These are phyloP conservation scores for Zelleria hepariella DNA, from an alignment of 2,888 invertebrate genomes.

Conservation along the genomic window DNA sequence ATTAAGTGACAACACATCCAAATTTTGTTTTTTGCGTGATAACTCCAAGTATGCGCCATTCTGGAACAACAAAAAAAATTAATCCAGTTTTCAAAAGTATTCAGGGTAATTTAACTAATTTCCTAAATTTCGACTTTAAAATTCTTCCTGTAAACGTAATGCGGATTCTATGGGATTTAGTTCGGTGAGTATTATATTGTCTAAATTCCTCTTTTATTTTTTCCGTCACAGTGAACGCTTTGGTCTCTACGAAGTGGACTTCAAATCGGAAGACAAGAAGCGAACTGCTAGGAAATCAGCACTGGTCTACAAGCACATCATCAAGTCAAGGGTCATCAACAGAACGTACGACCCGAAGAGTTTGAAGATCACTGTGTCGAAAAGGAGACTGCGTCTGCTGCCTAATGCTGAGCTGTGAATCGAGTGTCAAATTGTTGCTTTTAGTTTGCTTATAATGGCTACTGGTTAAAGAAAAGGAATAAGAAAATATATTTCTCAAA, in stretches of 20 bases:
- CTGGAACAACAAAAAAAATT: too few species aligned
- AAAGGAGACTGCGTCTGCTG: neutral
- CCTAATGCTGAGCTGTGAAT: neutral
- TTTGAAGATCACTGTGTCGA: neutral
- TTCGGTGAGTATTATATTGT: neutral
- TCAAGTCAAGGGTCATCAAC: neutral
- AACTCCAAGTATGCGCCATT: too few species aligned
- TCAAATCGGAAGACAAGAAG: conserved; percentile 65
- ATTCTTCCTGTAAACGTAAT: too few species aligned
- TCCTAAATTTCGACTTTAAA: too few species aligned
- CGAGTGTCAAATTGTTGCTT: neutral
- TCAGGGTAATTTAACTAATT: too few species aligned
- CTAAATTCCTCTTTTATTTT: neutral
- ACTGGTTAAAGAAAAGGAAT: too few species aligned
- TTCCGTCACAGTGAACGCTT: conserved; percentile 63
- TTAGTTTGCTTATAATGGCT: neutral
- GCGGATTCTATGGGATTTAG: too few species aligned
- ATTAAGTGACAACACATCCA: too few species aligned
- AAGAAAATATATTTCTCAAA: too few species aligned
- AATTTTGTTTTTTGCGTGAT: too few species aligned
- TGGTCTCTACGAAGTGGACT: conserved; percentile 77
- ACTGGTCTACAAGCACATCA: conserved; percentile 53
- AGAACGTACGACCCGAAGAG: neutral
- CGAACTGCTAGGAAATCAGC: conserved; percentile 77
- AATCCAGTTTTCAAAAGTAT: too few species aligned